Evolutionary conservation across 2,113 vertebrate species (phyloP), one percentile per base, ranked within the genome.

Genomic region (Ondatra zibethicus): DNA sequence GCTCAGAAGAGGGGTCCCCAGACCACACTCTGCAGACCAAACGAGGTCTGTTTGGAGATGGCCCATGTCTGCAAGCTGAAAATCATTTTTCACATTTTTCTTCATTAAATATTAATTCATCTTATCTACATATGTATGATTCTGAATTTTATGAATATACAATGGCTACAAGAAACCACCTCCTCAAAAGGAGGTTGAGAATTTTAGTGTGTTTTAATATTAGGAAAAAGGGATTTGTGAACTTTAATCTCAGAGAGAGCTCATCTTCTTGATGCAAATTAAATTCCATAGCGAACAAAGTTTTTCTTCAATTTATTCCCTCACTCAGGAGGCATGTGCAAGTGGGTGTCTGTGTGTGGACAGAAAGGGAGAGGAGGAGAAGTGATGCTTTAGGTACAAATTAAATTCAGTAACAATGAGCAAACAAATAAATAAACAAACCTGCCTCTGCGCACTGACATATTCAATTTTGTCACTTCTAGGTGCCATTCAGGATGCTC

Each of bases 161-260:
- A 88, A 36, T 78, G 17, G 11, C 23, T 86, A 68, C 0, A 65
- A 55, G 45, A 87, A 93, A 93, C 39, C 12, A 66, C 33, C 47
- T 91, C 96, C n/a, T 77, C 55, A 10, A 70, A 92, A 92, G 90
- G 36, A 89, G 65, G 12, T 81, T 89, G 66, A 82, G 7, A 97
- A 85, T 61, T 87, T 93, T 36, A 86, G 33, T 68, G 77, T 75
- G 89, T 65, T 70, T 76, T 82, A 70, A 93, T 93, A 7, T 11
- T 85, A 94, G 87, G 36, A 68, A 72, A 81, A 27, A 80, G 66
- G 10, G 3, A 1, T 2, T 75, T 80, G 73, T 88, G 33, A 89
- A 92, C 13, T n/a, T 80, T 95, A 92, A 87, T 65, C 23, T 91
- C 81, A 89, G 72, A 66, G 72, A 66, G 33, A 78, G 9, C 39